phyloP scores from a whole-genome alignment of 2,888 invertebrate species.

The Rhyacophila evoluta region DNA sequence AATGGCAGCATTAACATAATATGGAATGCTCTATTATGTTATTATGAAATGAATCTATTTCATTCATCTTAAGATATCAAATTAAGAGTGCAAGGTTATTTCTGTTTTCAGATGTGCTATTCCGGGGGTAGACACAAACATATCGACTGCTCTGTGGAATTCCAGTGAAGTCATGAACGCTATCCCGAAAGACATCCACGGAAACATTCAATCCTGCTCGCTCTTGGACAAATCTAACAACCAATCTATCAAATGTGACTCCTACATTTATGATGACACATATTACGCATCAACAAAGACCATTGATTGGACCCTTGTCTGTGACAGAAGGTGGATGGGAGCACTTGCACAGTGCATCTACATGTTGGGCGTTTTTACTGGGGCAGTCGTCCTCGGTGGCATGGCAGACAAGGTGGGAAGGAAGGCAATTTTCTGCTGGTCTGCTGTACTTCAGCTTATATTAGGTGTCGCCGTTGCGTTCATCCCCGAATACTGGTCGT shows the following conservation, averaged over 20 bases:
- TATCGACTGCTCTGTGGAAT: constrained; percentile 69
- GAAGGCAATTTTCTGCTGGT: constrained; percentile 85
- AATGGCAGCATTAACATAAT: no score
- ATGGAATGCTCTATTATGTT: no score
- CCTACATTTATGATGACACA: constrained; percentile 80
- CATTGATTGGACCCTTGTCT: constrained; percentile 88
- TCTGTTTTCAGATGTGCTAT: constrained; percentile 74
- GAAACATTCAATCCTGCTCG: constrained; percentile 74
- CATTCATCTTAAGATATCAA: no score
- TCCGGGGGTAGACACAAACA: constrained; percentile 69
- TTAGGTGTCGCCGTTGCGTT: constrained; percentile 82
- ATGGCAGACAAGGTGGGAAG: constrained; percentile 87
- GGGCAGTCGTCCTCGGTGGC: constrained; percentile 83
- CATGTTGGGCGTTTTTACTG: constrained; percentile 89
- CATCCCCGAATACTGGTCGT: constrained; percentile 81
- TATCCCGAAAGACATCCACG: constrained; percentile 72
- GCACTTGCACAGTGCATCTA: constrained; percentile 82
- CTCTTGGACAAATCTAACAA: constrained; percentile 65
- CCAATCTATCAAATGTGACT: constrained; percentile 61
- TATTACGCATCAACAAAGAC: constrained; percentile 80
- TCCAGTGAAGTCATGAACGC: constrained; percentile 66
- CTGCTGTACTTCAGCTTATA: constrained; percentile 79
- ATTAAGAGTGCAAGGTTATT: no score
- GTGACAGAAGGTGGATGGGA: constrained; percentile 84
- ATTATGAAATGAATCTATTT: no score